Evolutionary conservation across 2,888 invertebrate genomes (phyloP).

Genomic region (Furcula furcula): DNA sequence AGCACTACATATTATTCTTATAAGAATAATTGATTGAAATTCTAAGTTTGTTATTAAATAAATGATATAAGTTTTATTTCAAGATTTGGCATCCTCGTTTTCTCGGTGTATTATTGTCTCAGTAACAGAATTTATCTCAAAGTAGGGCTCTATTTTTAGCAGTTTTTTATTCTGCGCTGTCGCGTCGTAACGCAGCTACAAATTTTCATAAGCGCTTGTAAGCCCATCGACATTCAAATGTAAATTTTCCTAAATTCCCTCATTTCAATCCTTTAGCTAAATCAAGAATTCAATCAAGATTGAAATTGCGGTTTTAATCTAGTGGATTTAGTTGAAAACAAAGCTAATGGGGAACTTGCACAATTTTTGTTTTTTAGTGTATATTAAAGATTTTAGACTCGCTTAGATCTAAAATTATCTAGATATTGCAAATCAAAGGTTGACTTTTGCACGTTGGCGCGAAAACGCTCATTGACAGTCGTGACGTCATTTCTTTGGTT

Average conservation of each 20-base stretch:
- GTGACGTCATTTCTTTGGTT: too few species aligned
- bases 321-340: constrained; percentile 6
- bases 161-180: constrained; percentile 23
- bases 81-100: constrained; percentile 11
- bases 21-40: too few species aligned
- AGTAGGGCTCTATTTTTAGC: constrained; percentile 15
- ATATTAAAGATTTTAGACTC: too few species aligned
- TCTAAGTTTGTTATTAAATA: too few species aligned
- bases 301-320: constrained; percentile 26
- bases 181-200: constrained; percentile 34
- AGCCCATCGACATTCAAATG: constrained; percentile 44
- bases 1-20: too few species aligned
- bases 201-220: constrained; percentile 50
- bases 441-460: too few species aligned
- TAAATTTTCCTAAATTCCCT: constrained; percentile 43
- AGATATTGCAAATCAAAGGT: too few species aligned
- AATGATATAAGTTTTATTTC: too few species aligned
- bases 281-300: constrained; percentile 49
- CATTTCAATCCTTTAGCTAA: constrained; percentile 51
- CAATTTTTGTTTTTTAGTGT: too few species aligned
- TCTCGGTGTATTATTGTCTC: constrained; percentile 11
- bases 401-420: too few species aligned
- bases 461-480: too few species aligned
- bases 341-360: too few species aligned
- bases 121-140: constrained; percentile 17